A percentile compares a stretch with the other conserved stretches of the same genome.
phyloP scores from a whole-genome alignment of 2,113 vertebrate genomes.

The Neodon shergylaensis region DNA sequence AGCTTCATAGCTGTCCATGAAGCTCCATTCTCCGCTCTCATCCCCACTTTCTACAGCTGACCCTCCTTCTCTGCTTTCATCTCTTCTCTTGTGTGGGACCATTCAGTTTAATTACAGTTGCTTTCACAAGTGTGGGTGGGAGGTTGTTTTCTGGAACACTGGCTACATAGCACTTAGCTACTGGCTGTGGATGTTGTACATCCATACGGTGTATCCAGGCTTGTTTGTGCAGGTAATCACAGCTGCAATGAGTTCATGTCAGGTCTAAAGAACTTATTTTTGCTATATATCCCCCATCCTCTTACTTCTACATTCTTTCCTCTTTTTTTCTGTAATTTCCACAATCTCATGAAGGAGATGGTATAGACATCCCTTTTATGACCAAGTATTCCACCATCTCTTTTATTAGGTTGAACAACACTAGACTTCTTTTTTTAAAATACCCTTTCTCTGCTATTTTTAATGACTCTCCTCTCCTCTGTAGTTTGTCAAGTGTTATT shows the following conservation, averaged over 20 bases:
- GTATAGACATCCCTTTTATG: background rate
- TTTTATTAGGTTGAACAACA: background rate
- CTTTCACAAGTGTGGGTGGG: background rate
- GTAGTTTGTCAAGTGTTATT: background rate
- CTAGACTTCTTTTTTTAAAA: background rate
- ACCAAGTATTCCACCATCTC: background rate
- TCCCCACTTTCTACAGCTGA: background rate
- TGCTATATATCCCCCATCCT: background rate
- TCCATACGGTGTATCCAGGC: background rate
- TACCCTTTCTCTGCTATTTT: background rate
- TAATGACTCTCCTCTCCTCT: background rate
- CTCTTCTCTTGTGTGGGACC: background rate
- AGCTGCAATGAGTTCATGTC: background rate
- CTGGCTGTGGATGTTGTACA: background rate
- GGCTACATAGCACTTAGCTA: background rate
- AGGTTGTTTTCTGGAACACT: background rate
- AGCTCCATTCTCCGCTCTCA: background rate
- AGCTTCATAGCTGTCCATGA: background rate
- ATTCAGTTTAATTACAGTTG: background rate
- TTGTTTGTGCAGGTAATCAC: background rate
- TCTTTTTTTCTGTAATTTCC: background rate
- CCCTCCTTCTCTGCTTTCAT: background rate
- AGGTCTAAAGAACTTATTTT: background rate
- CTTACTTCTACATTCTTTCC: background rate
- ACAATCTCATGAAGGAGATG: too few species aligned